Base-by-base conservation (phyloP, 1,140 invertebrate species). In the Ephestia elutella region DNA sequence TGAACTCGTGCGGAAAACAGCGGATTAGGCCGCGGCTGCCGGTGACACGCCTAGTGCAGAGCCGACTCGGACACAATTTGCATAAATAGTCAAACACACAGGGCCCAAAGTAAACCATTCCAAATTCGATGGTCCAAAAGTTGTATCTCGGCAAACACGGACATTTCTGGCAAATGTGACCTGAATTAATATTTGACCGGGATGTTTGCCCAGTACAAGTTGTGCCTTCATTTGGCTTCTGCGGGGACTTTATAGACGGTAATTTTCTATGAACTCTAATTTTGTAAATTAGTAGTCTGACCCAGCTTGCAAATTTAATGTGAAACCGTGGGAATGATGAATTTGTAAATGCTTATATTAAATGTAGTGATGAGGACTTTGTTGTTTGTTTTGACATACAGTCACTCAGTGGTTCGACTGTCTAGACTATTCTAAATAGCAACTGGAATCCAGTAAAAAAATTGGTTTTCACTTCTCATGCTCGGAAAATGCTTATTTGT, bases 141-240 rank as follows among this genome's bases (percentile, higher is more conserved):
- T 82, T 82, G 77, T 81, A 80, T 82, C 78, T 44, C 68, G 63
- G 69, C 71, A 80, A 82, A 82, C 70, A 81, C 67, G 75, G 73
- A 75, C 72, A 78, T 81, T 80, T 55, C 65, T 61, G 66, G 72
- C 75, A 75, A 84, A 80, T 82, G 80, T 80, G 81, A 82, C 80
- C 82, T 73, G 82, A 85, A 85, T 85, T 81, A 78, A 83, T 81
- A 82, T 84, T 84, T 84, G 81, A 82, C 76, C 65, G 64, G 65
- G 56, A 32, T 71, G 64, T 80, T 81, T 73, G 71, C 62, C 56
- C 60, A 66, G 57, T 71, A 64, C 56, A 68, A 70, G 65, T 74
- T 74, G 69, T 68, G 63, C 70, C 69, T 75, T 74, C 67, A 73
- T 75, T 75, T 72, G 59, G 66, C 53, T 68, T 68, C 62, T 71